Evolutionary conservation across 1,140 invertebrate species (phyloP), one percentile per base, ranked within the genome.

Genomic region (Spodoptera frugiperda): DNA sequence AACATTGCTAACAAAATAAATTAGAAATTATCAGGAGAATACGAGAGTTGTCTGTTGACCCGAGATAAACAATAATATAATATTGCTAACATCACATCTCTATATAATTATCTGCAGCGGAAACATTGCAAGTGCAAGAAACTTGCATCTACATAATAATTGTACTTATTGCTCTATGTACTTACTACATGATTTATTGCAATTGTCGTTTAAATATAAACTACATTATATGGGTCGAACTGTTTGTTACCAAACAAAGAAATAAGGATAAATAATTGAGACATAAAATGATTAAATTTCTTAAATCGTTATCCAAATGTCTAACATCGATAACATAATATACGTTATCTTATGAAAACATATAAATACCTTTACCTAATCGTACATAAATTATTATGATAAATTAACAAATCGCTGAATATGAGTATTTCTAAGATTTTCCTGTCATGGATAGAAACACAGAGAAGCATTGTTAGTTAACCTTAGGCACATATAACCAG

Each of bases 31-130:
- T 91, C 88, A 79, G 78, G 49, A 71, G 63, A 80, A 84, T 80
- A 77, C 81, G 81, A 83, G 82, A 88, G 48, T 51, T 59, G 87
- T 85, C 74, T 91, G 81, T 89, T 92, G 90, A 93, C 89, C 91
- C 84, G 81, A 89, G 89, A 93, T 91, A 90, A 9, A 49, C 19
- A 88, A 88, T 87, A 83, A 76, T 82, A 85, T 87, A 83, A 76
- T 82, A 85, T 84, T 85, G 65, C 72, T 81, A 82, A 77, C 77
- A 65, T 65, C 44, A 72, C 55, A 57, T 46, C 68, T 72, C 19
- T 39, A 57, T 2, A 72, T 21, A 46, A 72, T 46, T 46, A 30
- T 17, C 14, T 19, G 55, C n/a, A 21, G 8, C 44, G 55, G 39
- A 61, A 49, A 57, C 15, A 57, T 55, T 48, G 44, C 8, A 61